Evolutionary conservation across 2,797 vertebrate species (phyloP), one percentile per base, ranked within the genome.

Genomic region (Helicolenus hilgendorfi): DNA sequence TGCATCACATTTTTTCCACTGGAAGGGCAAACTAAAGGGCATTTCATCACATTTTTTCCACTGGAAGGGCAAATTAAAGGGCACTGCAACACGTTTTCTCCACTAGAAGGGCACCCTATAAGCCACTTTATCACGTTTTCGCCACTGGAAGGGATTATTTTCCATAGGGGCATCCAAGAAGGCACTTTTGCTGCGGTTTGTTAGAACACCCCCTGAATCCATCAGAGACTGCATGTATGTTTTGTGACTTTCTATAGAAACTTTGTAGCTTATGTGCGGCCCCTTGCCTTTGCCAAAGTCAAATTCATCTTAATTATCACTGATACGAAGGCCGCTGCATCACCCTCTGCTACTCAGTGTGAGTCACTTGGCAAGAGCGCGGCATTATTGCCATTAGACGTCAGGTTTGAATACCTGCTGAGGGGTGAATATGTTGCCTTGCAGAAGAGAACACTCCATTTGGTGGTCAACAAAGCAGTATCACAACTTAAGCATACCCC

Each of bases 261-360:
- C 27, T 59, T 85, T 56, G 20, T 45, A 58, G 75, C 70, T 70
- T 11, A 10, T 10, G 27, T 2, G 24, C 36, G 1, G 9, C 22
- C 20, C 35, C 3, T 26, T 49, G 73, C 38, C 80, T 60, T 89
- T 90, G 83, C 36, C 33, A 87, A 82, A 77, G 56, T 85, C 71
- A 65, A 70, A 83, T 89, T 84, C n/a, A 84, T 88, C 83, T 84
- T 71, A 86, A 88, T 89, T 86, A 88, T 85, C 73, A 64, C 59
- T 33, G 67, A 76, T 76, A 81, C 74, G 59, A 85, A 62, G 33
- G 71, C 77, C 31, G 53, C 81, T 86, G 31, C 78, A 86, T 86
- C 84, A 79, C 77, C 53, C 67, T 72, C 22, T 71, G 59, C 84
- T 73, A 55, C 80, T 64, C 74, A 35, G 77, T 64, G 29, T 72